Conservation (phyloP, 2,888 invertebrate species). For the Cheilosia pagana region DNA sequence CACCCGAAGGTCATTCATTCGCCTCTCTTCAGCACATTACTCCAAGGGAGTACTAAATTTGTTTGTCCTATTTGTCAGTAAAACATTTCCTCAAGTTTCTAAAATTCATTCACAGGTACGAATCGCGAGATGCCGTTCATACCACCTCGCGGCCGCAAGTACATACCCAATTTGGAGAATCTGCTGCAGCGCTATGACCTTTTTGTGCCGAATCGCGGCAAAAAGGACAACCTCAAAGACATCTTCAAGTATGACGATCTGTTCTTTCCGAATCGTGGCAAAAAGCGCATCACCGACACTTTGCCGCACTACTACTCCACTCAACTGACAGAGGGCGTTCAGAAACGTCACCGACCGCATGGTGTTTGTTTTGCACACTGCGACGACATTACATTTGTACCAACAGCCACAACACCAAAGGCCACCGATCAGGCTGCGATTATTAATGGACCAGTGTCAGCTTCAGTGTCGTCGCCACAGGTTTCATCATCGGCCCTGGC, state of each 20-base stretch:
- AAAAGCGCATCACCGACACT: conserved; percentile 75
- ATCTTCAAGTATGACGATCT: conserved; percentile 83
- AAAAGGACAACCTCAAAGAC: conserved; percentile 82
- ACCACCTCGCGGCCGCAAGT: conserved; percentile 82
- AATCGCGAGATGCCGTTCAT: conserved; percentile 80
- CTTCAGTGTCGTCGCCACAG: conserved; percentile 24
- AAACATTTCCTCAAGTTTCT: conserved; percentile 15
- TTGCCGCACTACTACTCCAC: conserved; percentile 4
- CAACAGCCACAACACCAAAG: conserved; percentile 12
- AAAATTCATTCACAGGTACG: conserved; percentile 25
- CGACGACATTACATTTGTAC: conserved; percentile 42
- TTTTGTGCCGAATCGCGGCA: conserved; percentile 83
- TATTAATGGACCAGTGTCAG: conserved; percentile 65
- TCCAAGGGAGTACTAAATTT: too few relatives aligned
- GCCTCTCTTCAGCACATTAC: too few relatives aligned
- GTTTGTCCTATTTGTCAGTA: too few relatives aligned
- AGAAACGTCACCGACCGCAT: conserved; percentile 22
- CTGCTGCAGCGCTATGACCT: conserved; percentile 80
- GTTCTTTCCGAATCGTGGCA: conserved; percentile 83
- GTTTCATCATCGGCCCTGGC: conserved; percentile 32
- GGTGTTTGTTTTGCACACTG: conserved; percentile 51
- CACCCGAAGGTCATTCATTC: too few relatives aligned
- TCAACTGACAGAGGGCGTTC: conserved; percentile 13
- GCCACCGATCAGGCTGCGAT: conserved; percentile 43
- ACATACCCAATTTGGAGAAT: conserved; percentile 79